Evolutionary conservation across 2,113 vertebrate species (phyloP), one percentile per base, ranked within the genome.

Genomic region (Microtus ochrogaster): DNA sequence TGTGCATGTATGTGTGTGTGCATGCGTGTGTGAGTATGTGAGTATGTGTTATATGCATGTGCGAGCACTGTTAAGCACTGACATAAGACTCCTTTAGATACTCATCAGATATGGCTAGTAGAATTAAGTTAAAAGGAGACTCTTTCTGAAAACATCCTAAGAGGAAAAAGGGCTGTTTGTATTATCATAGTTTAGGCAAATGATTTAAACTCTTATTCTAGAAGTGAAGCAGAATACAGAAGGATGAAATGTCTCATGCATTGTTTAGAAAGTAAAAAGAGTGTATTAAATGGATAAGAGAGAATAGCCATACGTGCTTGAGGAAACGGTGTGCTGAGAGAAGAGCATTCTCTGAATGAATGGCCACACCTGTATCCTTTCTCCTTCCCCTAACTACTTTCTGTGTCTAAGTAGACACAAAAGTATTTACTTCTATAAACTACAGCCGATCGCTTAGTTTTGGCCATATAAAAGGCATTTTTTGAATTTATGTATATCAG

Each of bases 71-170:
- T 26, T 97, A 87, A 97, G 79, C 89, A 76, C 49, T 94, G 47
- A 97, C 78, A 58, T 96, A 98, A 89, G 94, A 97, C 97, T 96
- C 41, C 24, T 41, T n/a, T 95, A 52, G 79, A 21, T 76, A 84
- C 89, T 91, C 86, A 95, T 44, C 21, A 70, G 61, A 97, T 96
- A 82, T 94, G 74, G 30, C 30, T 41, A 92, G 17, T 68, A 81
- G 26, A 96, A 90, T 96, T 90, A 84, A 96, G 90, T 93, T 77
- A 90, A 94, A 92, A 90, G 33, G 73, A 78, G 13, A 7, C 16
- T 84, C 4, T 95, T 95, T 86, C 7, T 92, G 95, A 96, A 96
- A 97, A 96, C 93, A 78, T 89, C 6, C 17, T 30, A 58, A 96
- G 79, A 94, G 41, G 55, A 94, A 88, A 88, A 89, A 90, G 85